Percentiles rank a stretch among this genome's conserved stretches.
These are phyloP conservation scores for Bombus consobrinus DNA, from an alignment of 1,140 invertebrate genomes.

Conservation along the genomic window DNA sequence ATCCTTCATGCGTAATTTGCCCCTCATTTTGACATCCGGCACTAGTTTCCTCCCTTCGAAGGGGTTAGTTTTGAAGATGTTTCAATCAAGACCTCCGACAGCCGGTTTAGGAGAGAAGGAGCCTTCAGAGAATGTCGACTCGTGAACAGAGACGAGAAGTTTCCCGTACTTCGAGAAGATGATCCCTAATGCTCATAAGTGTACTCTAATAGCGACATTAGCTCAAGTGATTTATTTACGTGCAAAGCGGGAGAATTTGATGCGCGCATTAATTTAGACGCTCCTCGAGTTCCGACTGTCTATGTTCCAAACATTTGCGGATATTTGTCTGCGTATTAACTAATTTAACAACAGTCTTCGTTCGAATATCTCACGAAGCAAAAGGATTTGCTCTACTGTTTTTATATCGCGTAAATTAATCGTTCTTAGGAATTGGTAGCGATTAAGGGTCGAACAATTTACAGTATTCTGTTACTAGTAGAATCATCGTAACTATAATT, in stretches of 20 bases:
- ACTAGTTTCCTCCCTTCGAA: slow-evolving; percentile 27
- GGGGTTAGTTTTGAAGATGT: slow-evolving; percentile 52
- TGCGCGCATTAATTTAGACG: slow-evolving; percentile 6
- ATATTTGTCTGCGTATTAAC: neutral
- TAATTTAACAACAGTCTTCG: neutral
- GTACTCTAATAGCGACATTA: slow-evolving; percentile 50
- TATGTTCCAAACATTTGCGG: neutral
- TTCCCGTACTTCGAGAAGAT: slow-evolving; percentile 16
- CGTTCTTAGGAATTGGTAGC: neutral
- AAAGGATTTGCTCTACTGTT: neutral
- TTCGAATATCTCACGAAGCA: neutral
- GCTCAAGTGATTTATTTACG: slow-evolving; percentile 44
- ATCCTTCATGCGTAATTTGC: slow-evolving; percentile 45
- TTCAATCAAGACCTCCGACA: slow-evolving; percentile 50
- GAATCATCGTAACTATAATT: too few species aligned
- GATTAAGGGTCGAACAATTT: neutral
- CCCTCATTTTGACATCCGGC: slow-evolving; percentile 41
- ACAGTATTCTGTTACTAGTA: too few species aligned
- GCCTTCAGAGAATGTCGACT: slow-evolving; percentile 17
- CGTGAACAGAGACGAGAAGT: slow-evolving; percentile 39
- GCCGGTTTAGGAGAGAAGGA: slow-evolving; percentile 15
- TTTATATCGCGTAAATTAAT: neutral
- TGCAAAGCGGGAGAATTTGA: slow-evolving; percentile 3
- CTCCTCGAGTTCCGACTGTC: neutral
- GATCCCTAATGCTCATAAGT: slow-evolving; percentile 46